These are phyloP conservation scores for Coenobita brevimanus DNA, from an alignment of 1,140 invertebrate species.

Conservation along the genomic window DNA sequence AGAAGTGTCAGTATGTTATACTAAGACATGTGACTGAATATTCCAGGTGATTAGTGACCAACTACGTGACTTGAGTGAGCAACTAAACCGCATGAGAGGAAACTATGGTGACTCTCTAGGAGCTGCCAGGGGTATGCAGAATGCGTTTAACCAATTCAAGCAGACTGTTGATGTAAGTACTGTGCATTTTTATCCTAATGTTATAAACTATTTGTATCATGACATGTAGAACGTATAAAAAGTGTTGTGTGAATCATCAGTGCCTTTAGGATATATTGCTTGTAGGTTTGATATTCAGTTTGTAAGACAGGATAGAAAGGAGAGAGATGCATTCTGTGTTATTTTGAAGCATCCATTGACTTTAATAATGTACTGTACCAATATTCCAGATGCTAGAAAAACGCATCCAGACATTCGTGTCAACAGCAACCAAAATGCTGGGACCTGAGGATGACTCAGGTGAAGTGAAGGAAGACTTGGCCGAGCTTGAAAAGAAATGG, in stretches of 20 bases:
- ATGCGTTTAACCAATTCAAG: constrained; percentile 85
- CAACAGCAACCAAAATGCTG: constrained; percentile 81
- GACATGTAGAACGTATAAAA: background rate
- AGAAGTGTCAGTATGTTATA: too few relatives aligned
- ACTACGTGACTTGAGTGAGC: constrained; percentile 80
- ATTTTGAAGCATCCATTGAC: too few relatives aligned
- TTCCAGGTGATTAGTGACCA: constrained; percentile 80
- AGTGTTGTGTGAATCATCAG: background rate
- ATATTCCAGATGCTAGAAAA: constrained; percentile 80
- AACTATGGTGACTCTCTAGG: constrained; percentile 83
- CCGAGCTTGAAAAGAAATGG: constrained; percentile 82
- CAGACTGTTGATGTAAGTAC: constrained; percentile 83
- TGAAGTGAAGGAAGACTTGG: constrained; percentile 79
- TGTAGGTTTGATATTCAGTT: too few relatives aligned
- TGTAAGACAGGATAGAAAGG: too few relatives aligned
- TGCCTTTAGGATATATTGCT: too few relatives aligned
- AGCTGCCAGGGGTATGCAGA: constrained; percentile 81
- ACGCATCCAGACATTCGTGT: constrained; percentile 83
- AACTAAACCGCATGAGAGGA: constrained; percentile 79
- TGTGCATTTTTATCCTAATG: constrained; percentile 23
- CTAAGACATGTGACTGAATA: background rate
- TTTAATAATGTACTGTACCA: too few relatives aligned
- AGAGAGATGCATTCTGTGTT: too few relatives aligned
- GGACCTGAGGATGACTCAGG: constrained; percentile 71
- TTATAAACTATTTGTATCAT: too few relatives aligned